Evolutionary conservation across 1,140 invertebrate species (phyloP).

Genomic region (Polypedilum pembai): DNA sequence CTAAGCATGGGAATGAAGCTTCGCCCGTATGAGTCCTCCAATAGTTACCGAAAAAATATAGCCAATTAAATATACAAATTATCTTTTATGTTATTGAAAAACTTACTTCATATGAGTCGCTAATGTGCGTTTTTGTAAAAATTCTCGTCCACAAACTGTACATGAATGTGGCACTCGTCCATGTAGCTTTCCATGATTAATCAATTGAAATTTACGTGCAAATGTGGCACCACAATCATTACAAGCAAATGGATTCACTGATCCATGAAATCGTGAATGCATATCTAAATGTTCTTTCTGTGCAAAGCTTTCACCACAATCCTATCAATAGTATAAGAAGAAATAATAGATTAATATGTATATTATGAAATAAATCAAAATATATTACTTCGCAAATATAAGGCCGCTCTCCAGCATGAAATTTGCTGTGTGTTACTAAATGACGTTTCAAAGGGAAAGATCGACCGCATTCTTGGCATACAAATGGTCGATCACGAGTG

Average conservation of each 20-base stretch:
- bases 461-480: conserved; percentile 70
- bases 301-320: conserved; percentile 82
- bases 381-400: conserved; percentile 59
- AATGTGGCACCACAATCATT: conserved; percentile 73
- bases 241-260: conserved; percentile 72
- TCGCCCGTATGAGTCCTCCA: conserved; percentile 45
- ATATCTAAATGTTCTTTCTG: conserved; percentile 71
- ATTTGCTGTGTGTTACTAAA: conserved; percentile 76
- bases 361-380: neutral
- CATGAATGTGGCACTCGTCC: conserved; percentile 70
- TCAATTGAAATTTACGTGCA: conserved; percentile 73
- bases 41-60: neutral
- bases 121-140: conserved; percentile 71
- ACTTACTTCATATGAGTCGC: conserved; percentile 63
- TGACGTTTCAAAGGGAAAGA: conserved; percentile 73
- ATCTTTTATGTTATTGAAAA: neutral
- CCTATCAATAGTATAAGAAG: conserved; percentile 40
- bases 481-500: conserved; percentile 67
- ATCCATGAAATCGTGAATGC: conserved; percentile 77
- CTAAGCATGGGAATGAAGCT: conserved; percentile 57
- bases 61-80: neutral
- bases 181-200: conserved; percentile 71
- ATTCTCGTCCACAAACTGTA: conserved; percentile 72
- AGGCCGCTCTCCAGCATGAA: conserved; percentile 78
- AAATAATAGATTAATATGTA: neutral